Percentiles rank a stretch among this genome's conserved stretches.
These are phyloP conservation scores for Lissocephala sabroskyi DNA, from an alignment of 2,888 invertebrate genomes.

Conservation along the genomic window DNA sequence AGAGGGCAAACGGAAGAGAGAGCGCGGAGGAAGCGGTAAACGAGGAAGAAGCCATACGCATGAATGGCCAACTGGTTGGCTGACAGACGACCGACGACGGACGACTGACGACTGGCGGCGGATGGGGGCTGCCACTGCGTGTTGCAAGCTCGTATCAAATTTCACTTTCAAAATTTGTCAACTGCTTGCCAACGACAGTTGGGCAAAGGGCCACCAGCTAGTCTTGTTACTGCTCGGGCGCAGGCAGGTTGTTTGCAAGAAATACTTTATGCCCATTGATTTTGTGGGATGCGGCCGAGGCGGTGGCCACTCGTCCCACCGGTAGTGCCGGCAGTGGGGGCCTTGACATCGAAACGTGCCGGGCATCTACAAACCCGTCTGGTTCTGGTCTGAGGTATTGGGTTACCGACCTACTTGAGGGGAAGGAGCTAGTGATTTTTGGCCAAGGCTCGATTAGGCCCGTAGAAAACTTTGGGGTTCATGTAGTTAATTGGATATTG, in stretches of 20 bases:
- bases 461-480: too few species aligned
- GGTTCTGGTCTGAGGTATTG: too few species aligned
- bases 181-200: constrained; percentile 43
- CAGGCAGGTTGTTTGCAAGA: constrained; percentile 32
- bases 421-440: too few species aligned
- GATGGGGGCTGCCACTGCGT: too few species aligned
- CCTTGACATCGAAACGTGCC: constrained; percentile 37
- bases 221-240: constrained; percentile 5
- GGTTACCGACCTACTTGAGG: too few species aligned
- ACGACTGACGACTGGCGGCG: too few species aligned
- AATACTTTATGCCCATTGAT: constrained; percentile 55
- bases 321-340: constrained; percentile 17
- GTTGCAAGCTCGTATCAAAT: constrained; percentile 27
- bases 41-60: constrained; percentile 29
- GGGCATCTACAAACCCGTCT: too few species aligned
- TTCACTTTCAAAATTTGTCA: constrained; percentile 51
- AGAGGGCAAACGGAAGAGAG: too few species aligned
- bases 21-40: constrained; percentile 32
- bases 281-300: constrained; percentile 41
- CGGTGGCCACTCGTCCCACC: neutral
- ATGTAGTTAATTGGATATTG: neutral
- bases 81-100: too few species aligned
- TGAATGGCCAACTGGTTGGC: constrained; percentile 3
- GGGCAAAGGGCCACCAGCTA: too few species aligned
- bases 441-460: too few species aligned